A percentile compares a stretch with the other conserved stretches of the same genome.
These are phyloP conservation scores for Lucinisca nassula DNA, from an alignment of 2,888 invertebrate genomes.

Conservation along the genomic window DNA sequence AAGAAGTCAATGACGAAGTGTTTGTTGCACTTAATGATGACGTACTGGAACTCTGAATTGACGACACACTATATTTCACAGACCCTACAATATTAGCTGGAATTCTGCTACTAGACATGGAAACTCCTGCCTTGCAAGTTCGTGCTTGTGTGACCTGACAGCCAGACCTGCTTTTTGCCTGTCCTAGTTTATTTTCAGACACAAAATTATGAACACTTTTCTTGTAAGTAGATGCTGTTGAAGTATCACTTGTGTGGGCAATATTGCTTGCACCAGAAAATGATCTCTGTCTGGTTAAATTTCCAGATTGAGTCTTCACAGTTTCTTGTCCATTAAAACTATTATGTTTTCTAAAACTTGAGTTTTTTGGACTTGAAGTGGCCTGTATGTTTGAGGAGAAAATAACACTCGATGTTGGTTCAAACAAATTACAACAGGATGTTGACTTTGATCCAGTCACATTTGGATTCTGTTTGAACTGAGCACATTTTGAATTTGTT, in stretches of 20 bases:
- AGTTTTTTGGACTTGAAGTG: background rate
- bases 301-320: background rate
- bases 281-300: constrained; percentile 44
- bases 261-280: constrained; percentile 39
- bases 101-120: too few species aligned
- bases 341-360: constrained; percentile 63
- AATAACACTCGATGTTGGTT: background rate
- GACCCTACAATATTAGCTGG: too few species aligned
- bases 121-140: too few species aligned
- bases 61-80: too few species aligned
- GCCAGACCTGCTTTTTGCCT: too few species aligned
- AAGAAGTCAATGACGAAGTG: too few species aligned
- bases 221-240: background rate
- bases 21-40: too few species aligned
- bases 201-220: too few species aligned
- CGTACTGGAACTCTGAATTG: too few species aligned
- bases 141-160: too few species aligned
- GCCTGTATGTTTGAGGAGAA: background rate
- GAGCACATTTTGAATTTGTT: background rate
- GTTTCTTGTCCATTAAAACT: constrained; percentile 59
- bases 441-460: background rate
- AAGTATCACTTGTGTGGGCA: background rate
- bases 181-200: too few species aligned
- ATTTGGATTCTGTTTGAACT: background rate
- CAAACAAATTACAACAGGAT: background rate